These are phyloP conservation scores for Pedicia rivosa DNA, from an alignment of 2,888 invertebrate genomes.

Conservation along the genomic window DNA sequence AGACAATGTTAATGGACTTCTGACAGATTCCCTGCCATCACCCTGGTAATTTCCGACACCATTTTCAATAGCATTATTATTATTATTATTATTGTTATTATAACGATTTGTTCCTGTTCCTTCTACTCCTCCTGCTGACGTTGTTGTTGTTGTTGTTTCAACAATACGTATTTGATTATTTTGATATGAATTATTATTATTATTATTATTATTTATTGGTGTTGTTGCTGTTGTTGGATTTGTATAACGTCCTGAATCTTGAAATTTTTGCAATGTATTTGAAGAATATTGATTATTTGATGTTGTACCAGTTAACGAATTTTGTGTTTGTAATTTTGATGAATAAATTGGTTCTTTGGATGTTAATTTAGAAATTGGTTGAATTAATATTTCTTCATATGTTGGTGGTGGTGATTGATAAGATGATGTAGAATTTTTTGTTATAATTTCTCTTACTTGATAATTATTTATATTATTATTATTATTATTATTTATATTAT, in stretches of 20 bases:
- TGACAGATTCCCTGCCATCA: constrained; percentile 13
- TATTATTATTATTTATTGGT: constrained; percentile 7
- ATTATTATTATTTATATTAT: constrained; percentile 1
- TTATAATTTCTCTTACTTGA: too few relatives aligned
- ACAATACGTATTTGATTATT: constrained; percentile 4
- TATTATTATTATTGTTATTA: constrained; percentile 6
- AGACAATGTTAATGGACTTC: constrained; percentile 60
- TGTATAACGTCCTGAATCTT: too few relatives aligned
- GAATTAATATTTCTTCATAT: too few relatives aligned
- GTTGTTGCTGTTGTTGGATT: constrained; percentile 11
- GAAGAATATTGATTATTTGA: too few relatives aligned
- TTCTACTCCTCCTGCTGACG: constrained; percentile 9
- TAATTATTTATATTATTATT: too few relatives aligned
- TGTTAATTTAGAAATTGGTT: too few relatives aligned
- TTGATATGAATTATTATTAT: too few relatives aligned
- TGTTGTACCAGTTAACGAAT: not conserved
- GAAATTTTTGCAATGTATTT: too few relatives aligned
- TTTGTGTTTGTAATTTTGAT: not conserved
- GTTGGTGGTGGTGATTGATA: too few relatives aligned
- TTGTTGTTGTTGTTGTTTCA: constrained; percentile 4
- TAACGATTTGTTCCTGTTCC: constrained; percentile 12
- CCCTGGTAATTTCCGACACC: constrained; percentile 15
- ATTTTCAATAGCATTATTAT: not conserved
- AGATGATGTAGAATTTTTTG: too few relatives aligned
- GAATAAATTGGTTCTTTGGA: constrained; percentile 4